Conservation (phyloP, 35 echinoderm and acorn worm genomes). For the Strongylocentrotus purpuratus region DNA sequence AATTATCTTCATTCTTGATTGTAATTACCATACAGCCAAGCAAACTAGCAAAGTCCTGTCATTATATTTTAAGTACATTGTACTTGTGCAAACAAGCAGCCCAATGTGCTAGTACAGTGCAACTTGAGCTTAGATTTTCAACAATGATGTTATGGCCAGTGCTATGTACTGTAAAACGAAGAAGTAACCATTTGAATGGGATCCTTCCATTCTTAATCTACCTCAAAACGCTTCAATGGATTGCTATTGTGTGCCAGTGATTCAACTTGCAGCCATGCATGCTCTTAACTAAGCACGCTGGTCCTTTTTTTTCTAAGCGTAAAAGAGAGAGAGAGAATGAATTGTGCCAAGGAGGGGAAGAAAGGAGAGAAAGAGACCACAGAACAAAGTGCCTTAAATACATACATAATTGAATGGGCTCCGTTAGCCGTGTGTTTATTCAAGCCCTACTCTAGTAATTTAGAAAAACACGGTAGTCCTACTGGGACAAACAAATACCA, state of each 20-base stretch:
- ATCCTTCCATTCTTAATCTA: background rate
- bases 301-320: background rate
- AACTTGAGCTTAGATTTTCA: background rate
- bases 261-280: background rate
- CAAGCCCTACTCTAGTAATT: slow-evolving; percentile 27
- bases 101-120: background rate
- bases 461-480: slow-evolving; percentile 10
- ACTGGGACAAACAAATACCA: background rate
- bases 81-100: no score
- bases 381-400: slow-evolving; percentile 39
- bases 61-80: no score
- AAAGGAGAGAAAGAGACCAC: slow-evolving; percentile 1
- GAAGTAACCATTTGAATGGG: slow-evolving; percentile 1
- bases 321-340: background rate
- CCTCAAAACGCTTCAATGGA: background rate
- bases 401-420: background rate
- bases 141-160: background rate
- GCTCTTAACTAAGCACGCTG: background rate
- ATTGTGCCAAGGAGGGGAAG: background rate
- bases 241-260: background rate
- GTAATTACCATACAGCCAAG: no score
- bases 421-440: slow-evolving; percentile 11
- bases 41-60: no score
- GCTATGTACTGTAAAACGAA: background rate
- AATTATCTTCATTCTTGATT: no score